These are phyloP conservation scores for Venturia canescens DNA, from an alignment of 1,140 invertebrate genomes.

Conservation along the genomic window DNA sequence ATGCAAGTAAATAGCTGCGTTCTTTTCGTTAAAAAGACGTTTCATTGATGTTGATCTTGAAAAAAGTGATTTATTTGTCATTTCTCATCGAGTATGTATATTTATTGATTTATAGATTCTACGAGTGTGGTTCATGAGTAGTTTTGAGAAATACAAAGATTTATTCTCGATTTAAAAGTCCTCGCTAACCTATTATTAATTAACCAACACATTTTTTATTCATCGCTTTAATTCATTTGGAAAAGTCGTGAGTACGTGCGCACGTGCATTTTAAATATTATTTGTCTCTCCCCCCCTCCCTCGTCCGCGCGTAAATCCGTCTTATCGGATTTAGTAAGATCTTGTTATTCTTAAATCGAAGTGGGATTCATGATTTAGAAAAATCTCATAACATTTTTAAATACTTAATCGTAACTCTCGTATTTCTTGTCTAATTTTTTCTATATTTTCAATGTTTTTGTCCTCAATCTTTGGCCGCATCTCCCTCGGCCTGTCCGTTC, in stretches of 20 bases:
- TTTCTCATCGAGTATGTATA: too few relatives aligned
- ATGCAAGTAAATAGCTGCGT: too few relatives aligned
- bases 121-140: too few relatives aligned
- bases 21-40: too few relatives aligned
- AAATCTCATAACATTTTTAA: not conserved
- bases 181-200: not conserved
- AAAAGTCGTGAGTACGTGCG: conserved; percentile 6
- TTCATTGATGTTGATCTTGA: too few relatives aligned
- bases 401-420: not conserved
- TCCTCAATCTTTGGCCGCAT: not conserved
- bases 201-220: not conserved
- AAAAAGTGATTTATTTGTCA: too few relatives aligned
- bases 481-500: too few relatives aligned
- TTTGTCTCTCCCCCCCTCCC: not conserved
- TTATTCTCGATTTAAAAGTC: too few relatives aligned
- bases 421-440: not conserved
- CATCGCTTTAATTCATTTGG: conserved; percentile 12
- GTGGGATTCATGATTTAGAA: not conserved
- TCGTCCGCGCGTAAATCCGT: not conserved
- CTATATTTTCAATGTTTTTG: conserved; percentile 1
- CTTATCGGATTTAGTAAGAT: not conserved
- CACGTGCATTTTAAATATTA: not conserved
- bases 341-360: not conserved
- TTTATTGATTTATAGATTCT: too few relatives aligned
- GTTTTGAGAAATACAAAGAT: too few relatives aligned